These are phyloP conservation scores for Leptopilina myrica DNA, from an alignment of 2,888 invertebrate species.

Conservation along the genomic window DNA sequence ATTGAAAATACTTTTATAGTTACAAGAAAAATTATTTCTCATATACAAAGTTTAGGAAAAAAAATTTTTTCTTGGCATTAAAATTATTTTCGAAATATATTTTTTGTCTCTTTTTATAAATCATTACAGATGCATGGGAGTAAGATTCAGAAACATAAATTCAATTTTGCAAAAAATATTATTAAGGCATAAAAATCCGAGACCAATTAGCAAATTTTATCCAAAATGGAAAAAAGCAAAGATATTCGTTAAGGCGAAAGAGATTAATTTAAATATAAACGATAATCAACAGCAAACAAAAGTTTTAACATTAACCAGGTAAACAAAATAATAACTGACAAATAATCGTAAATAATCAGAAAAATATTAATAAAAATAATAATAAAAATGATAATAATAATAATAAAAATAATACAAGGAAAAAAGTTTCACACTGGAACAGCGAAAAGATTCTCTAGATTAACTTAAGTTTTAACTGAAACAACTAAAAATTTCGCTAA, in stretches of 20 bases:
- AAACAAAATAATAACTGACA: neutral
- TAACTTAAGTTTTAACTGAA: neutral
- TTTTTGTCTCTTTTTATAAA: neutral
- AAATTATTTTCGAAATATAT: too few species aligned
- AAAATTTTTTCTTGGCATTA: too few species aligned
- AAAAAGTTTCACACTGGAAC: neutral
- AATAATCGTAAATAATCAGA: neutral
- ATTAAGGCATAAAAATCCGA: neutral
- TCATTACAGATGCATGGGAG: neutral
- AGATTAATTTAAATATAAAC: neutral
- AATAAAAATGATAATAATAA: neutral
- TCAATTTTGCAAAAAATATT: neutral
- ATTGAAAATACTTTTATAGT: too few species aligned
- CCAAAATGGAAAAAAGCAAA: constrained; percentile 8
- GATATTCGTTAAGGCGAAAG: neutral
- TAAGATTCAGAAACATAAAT: constrained; percentile 9
- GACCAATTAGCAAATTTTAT: neutral
- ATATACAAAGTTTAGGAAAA: too few species aligned
- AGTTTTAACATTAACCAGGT: neutral
- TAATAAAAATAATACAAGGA: neutral
- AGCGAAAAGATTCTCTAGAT: too few species aligned
- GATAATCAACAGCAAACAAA: neutral
- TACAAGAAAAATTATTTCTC: too few species aligned
- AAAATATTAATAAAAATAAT: neutral
- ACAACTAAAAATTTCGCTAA: too few species aligned